These are phyloP conservation scores for Callionymus lyra DNA, from an alignment of 2,113 vertebrate species.

Conservation along the genomic window DNA sequence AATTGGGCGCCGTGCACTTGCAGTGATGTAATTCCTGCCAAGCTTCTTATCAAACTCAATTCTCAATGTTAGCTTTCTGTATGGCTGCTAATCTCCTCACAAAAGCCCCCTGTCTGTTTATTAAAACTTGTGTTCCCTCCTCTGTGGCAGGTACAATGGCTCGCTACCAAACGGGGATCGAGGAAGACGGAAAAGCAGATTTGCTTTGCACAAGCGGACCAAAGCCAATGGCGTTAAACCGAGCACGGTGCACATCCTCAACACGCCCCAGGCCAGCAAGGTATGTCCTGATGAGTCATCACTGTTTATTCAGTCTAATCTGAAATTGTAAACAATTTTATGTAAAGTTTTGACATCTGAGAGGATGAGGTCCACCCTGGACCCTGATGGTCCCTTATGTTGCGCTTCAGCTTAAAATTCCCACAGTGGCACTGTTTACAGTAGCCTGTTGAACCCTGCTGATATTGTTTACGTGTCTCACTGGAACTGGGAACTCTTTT, in stretches of 20 bases:
- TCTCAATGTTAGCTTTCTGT: slow-evolving; percentile 23
- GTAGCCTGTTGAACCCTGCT: slow-evolving; percentile 9
- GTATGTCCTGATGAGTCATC: slow-evolving; percentile 49
- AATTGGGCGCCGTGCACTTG: slow-evolving; percentile 36
- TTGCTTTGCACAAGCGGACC: slow-evolving; percentile 83
- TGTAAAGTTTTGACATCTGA: too few relatives aligned
- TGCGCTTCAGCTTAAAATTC: not conserved
- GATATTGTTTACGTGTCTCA: too few relatives aligned
- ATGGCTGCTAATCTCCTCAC: slow-evolving; percentile 29
- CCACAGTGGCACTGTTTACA: slow-evolving; percentile 8
- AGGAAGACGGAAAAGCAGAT: slow-evolving; percentile 93
- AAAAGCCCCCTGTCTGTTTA: slow-evolving; percentile 17
- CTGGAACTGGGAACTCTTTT: too few relatives aligned
- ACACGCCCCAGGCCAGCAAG: slow-evolving; percentile 90
- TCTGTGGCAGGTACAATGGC: slow-evolving; percentile 85
- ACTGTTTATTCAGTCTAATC: too few relatives aligned
- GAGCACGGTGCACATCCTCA: slow-evolving; percentile 89
- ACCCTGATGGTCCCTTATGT: too few relatives aligned
- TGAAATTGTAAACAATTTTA: too few relatives aligned
- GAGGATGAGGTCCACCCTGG: too few relatives aligned
- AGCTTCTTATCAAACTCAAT: slow-evolving; percentile 37
- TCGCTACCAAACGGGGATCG: slow-evolving; percentile 90
- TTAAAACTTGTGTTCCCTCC: slow-evolving; percentile 5
- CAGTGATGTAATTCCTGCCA: slow-evolving; percentile 35
- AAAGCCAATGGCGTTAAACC: slow-evolving; percentile 92